Evolutionary conservation across 1,140 invertebrate genomes (phyloP), one percentile per base, ranked within the genome.

Genomic region (Zaprionus capensis): DNA sequence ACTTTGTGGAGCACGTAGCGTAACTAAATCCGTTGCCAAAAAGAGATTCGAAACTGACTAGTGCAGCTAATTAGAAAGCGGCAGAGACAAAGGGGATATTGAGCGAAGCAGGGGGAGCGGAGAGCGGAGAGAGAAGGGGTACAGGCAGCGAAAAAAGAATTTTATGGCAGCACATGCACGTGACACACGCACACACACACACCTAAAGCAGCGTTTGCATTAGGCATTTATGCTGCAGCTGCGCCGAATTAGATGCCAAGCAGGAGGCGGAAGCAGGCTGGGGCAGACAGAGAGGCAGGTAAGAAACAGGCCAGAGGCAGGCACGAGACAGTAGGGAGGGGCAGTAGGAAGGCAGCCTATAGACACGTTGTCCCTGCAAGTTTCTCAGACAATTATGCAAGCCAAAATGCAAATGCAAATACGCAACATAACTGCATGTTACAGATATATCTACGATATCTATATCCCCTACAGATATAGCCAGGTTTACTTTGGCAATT

Each of bases 131-230:
- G 4, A 26, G 4, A 4, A 26, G 24, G 4, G 24, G 14, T 14
- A 9, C 7, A 17, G 6, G n/a, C 6, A 17, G 41, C 41, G 15
- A 71, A 57, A 44, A 75, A 75, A 75, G 63, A 75, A 75, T 75
- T 75, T 75, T 75, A 75, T 75, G 41, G 59, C 53, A 58, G 34
- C 41, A 17, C 24, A 57, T 70, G 72, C 67, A 75, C 72, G 72
- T 75, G 72, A 57, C 59, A 46, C 34, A 14, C 46, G 31, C 36
- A 14, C 20, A 63, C 66, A 75, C 62, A 70, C 63, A 51, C 36
- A 59, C 20, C 38, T 12, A 51, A 11, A 63, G 38, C 46, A 67
- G 6, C 41, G n/a, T 2, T 56, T 17, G 51, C 51, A 64, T 59
- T 71, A 41, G 66, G 31, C 20, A n/a, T n/a, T 20, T n/a, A 12